Conservation (phyloP, 1,140 invertebrate species). For the Orchesella cincta region DNA sequence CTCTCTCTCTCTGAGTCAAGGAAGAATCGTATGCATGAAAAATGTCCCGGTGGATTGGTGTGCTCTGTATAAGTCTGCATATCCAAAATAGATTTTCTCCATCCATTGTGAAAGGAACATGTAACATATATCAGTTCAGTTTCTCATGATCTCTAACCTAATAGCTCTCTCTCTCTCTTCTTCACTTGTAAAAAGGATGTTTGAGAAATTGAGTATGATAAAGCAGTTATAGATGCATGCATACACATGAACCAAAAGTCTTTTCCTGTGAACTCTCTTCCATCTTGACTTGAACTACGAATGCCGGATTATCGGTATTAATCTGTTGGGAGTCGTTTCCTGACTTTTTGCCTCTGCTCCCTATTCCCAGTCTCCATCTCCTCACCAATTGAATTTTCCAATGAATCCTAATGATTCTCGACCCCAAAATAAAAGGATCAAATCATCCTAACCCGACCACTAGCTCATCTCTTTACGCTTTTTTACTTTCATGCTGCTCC, state of each 20-base stretch:
- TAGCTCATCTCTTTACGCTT: conserved; percentile 2
- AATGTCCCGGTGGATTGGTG: conserved; percentile 47
- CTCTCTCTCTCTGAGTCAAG: conserved; percentile 23
- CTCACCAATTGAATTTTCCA: conserved; percentile 51
- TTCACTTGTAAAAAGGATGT: background rate
- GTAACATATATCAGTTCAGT: background rate
- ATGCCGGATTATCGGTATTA: conserved; percentile 49
- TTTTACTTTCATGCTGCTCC: background rate
- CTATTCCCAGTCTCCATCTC: conserved; percentile 37
- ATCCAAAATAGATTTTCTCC: background rate
- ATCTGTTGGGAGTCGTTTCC: conserved; percentile 50
- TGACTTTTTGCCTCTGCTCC: conserved; percentile 43
- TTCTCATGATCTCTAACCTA: background rate
- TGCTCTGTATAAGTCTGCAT: background rate
- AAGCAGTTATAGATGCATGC: background rate
- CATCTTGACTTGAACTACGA: background rate
- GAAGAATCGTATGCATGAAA: conserved; percentile 51
- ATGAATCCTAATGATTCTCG: conserved; percentile 52
- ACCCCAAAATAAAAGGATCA: conserved; percentile 52
- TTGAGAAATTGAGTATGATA: background rate
- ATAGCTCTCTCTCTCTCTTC: background rate
- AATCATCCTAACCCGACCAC: conserved; percentile 48
- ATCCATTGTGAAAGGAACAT: background rate
- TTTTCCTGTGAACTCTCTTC: background rate
- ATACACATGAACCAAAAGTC: background rate